These are phyloP conservation scores for Trachymyrmex septentrionalis DNA, from an alignment of 1,140 invertebrate species.

Conservation along the genomic window DNA sequence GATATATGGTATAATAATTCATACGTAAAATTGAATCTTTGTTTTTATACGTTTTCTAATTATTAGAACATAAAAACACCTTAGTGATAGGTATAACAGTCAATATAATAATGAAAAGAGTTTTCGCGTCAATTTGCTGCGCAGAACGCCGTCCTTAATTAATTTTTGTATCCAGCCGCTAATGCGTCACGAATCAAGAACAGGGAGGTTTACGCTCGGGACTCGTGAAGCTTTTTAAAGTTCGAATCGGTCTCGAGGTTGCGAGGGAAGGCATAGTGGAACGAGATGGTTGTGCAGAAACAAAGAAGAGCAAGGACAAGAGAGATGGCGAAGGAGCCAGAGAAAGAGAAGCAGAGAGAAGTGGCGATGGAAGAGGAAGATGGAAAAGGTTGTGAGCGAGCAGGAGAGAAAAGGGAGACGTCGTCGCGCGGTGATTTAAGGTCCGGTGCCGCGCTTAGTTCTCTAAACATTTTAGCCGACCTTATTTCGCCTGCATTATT, in stretches of 20 bases:
- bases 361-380: background rate
- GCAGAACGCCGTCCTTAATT: slow-evolving; percentile 64
- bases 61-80: background rate
- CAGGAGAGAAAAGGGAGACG: slow-evolving; percentile 47
- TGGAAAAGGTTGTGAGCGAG: slow-evolving; percentile 33
- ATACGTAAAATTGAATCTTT: too few species aligned
- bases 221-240: slow-evolving; percentile 72
- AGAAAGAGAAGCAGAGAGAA: slow-evolving; percentile 46
- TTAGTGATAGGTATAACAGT: background rate
- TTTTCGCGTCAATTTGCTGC: background rate
- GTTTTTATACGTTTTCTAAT: background rate
- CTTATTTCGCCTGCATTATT: slow-evolving; percentile 83
- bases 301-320: slow-evolving; percentile 39
- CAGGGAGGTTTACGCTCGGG: slow-evolving; percentile 44
- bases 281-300: slow-evolving; percentile 45
- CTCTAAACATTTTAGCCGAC: slow-evolving; percentile 83
- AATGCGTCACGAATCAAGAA: slow-evolving; percentile 67
- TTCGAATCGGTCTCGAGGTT: slow-evolving; percentile 68
- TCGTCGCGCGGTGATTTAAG: slow-evolving; percentile 77
- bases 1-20: too few species aligned
- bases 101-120: slow-evolving; percentile 53
- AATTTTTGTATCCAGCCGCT: slow-evolving; percentile 74
- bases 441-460: slow-evolving; percentile 75
- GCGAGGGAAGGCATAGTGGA: slow-evolving; percentile 47
- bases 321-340: slow-evolving; percentile 10